A percentile compares a stretch with the other conserved stretches of the same genome.
phyloP scores from a whole-genome alignment of 1,140 invertebrate genomes.

The roundworm (Caenorhabditis elegans) region WBcel235 BX284602.5:11458501-11459000 shows the following conservation, averaged over 20 bases:
- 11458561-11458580: constrained; percentile 18
- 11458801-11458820: background rate
- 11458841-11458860: no score
- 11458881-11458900: no score
- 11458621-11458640: no score
- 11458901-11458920: no score
- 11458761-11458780: background rate
- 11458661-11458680: background rate
- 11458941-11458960: no score
- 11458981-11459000: no score
- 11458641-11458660: background rate
- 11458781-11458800: background rate
- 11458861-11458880: no score
- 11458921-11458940: no score
- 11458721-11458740: background rate
- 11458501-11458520: no score
- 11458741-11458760: background rate
- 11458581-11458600: background rate
- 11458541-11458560: background rate
- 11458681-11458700: background rate
- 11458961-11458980: no score
- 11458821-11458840: background rate
- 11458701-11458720: background rate
- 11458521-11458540: no score
- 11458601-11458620: background rate